Evolutionary conservation across 2,797 vertebrate genomes (phyloP).

Genomic region (Salarias fasciatus): DNA sequence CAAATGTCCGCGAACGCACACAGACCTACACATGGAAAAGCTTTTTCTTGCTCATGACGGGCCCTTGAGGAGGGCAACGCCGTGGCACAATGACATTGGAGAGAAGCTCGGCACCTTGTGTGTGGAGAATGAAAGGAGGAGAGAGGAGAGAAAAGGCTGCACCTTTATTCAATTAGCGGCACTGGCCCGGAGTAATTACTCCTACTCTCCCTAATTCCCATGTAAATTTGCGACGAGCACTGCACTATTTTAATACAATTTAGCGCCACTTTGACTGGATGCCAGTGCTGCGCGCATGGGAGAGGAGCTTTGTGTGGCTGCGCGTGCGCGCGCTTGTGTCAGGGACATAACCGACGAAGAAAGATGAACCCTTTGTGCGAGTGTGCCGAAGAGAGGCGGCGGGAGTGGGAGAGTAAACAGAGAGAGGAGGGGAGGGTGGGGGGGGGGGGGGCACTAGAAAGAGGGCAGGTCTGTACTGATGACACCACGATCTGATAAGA

Average conservation of each 20-base stretch:
- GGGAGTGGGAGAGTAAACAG: conserved; percentile 50
- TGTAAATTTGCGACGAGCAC: conserved; percentile 82
- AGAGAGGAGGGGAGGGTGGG: conserved; percentile 13
- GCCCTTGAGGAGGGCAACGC: conserved; percentile 71
- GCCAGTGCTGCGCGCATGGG: conserved; percentile 66
- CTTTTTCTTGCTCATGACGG: conserved; percentile 33
- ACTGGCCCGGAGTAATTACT: conserved; percentile 80
- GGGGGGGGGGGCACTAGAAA: conserved; percentile 4
- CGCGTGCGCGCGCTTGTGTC: conserved; percentile 35
- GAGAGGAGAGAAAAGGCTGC: conserved; percentile 74
- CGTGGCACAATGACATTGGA: conserved; percentile 78
- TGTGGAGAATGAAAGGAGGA: conserved; percentile 67
- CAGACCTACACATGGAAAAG: conserved; percentile 22
- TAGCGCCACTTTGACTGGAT: conserved; percentile 77
- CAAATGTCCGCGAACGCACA: conserved; percentile 29
- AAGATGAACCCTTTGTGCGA: conserved; percentile 67
- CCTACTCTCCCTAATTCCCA: conserved; percentile 82
- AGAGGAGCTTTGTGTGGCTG: conserved; percentile 38
- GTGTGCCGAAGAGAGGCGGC: conserved; percentile 30
- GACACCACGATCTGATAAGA: conserved; percentile 79
- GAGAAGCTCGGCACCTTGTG: conserved; percentile 45
- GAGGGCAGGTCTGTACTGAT: conserved; percentile 63
- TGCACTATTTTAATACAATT: conserved; percentile 85
- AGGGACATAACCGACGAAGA: conserved; percentile 56
- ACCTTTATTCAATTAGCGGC: conserved; percentile 81